Evolutionary conservation across 1,140 invertebrate genomes (phyloP).

Genomic region (Streblospio benedicti): DNA sequence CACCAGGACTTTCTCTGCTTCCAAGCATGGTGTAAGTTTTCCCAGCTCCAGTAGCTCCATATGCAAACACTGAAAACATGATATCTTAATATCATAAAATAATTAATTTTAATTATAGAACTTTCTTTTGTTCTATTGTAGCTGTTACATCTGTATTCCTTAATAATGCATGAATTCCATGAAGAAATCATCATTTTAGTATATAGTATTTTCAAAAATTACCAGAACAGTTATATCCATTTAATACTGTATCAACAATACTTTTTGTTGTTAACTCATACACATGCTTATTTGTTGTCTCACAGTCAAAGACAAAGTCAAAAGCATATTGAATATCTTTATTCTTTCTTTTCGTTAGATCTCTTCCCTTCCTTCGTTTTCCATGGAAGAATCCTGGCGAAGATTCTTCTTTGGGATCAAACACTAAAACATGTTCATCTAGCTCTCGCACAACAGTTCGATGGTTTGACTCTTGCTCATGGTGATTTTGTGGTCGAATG

Average conservation of each 20-base stretch:
- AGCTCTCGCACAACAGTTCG: constrained; percentile 49
- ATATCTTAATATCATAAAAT: too few relatives aligned
- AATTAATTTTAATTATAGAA: too few relatives aligned
- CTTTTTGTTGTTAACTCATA: constrained; percentile 59
- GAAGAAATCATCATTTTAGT: too few relatives aligned
- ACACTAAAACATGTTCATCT: constrained; percentile 70
- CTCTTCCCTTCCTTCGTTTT: constrained; percentile 64
- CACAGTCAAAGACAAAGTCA: constrained; percentile 71
- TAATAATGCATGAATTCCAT: too few relatives aligned
- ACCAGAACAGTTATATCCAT: constrained; percentile 70
- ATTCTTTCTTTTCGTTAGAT: constrained; percentile 70
- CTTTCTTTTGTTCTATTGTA: too few relatives aligned
- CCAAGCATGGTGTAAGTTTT: constrained; percentile 98
- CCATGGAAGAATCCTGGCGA: constrained; percentile 76
- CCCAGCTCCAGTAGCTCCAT: constrained; percentile 81
- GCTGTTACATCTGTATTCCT: too few relatives aligned
- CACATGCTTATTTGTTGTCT: constrained; percentile 59
- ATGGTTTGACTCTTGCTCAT: constrained; percentile 63
- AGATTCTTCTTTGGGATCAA: constrained; percentile 77
- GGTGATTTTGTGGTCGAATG: constrained; percentile 74
- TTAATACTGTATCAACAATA: constrained; percentile 54
- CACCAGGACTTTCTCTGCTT: constrained; percentile 64
- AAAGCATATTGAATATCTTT: constrained; percentile 82
- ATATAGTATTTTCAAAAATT: too few relatives aligned
- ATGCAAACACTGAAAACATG: constrained; percentile 96